These are phyloP conservation scores for Heterodera carotae DNA, from an alignment of 1,140 invertebrate species.

Conservation along the genomic window DNA sequence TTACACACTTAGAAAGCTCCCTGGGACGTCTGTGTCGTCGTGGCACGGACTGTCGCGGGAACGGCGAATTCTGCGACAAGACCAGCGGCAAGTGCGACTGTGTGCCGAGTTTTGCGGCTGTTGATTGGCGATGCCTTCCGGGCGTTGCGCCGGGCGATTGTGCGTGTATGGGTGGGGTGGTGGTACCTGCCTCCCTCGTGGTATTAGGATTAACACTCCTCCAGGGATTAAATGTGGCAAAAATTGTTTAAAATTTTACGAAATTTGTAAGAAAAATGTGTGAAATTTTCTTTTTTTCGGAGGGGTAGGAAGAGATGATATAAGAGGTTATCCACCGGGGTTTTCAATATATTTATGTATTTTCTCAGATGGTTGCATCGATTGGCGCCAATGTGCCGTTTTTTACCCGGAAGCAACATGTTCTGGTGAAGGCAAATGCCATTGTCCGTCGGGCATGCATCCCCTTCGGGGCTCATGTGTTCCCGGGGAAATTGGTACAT, in stretches of 20 bases:
- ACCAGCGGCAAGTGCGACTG: conserved; percentile 38
- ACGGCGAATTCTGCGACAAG: conserved; percentile 41
- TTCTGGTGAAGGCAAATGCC: conserved; percentile 27
- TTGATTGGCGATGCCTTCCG: conserved; percentile 26
- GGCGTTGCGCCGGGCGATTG: conserved; percentile 24
- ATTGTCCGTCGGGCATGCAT: conserved; percentile 23
- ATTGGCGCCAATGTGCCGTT: conserved; percentile 16
- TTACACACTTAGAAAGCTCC: conserved; percentile 33
- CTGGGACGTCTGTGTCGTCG: conserved; percentile 29
- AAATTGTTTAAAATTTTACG: too few relatives aligned
- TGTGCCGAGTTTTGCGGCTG: conserved; percentile 34
- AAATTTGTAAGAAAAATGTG: too few relatives aligned
- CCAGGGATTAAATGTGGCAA: too few relatives aligned
- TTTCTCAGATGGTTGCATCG: conserved; percentile 22
- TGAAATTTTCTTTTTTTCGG: too few relatives aligned
- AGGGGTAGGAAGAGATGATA: too few relatives aligned
- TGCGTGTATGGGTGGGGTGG: too few relatives aligned
- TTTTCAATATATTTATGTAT: too few relatives aligned
- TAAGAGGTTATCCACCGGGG: too few relatives aligned
- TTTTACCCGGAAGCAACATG: conserved; percentile 22
- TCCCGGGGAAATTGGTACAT: background rate
- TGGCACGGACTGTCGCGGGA: conserved; percentile 34
- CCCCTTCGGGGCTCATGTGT: conserved; percentile 7
- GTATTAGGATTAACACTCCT: too few relatives aligned
- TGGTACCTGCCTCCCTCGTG: too few relatives aligned